Evolutionary conservation across 2,797 vertebrate species (phyloP), one percentile per base, ranked within the genome.

Genomic region (Oryzias sinensis): DNA sequence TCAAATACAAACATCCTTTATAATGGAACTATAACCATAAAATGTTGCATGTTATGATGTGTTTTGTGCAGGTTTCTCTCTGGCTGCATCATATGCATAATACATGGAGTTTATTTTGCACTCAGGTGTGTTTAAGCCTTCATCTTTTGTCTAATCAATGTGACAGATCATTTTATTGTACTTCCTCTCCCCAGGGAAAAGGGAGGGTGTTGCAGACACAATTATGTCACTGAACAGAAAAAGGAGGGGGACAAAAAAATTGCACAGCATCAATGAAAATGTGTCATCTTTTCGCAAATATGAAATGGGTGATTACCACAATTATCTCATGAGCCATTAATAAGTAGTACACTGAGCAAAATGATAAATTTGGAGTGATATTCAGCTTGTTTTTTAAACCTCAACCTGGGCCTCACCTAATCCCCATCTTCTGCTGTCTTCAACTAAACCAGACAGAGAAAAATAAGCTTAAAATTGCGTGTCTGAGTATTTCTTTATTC

Each of bases 351-450:
- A 77, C 46, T 62, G 29, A 59, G 51, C 51, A 53, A 62, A 53
- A 72, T 66, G 65, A 82, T 73, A 50, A 72, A 81, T 59, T 68
- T 18, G 58, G 75, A 75, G 5, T 44, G 50, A 77, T 51, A 61
- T 70, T 77, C 64, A 82, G 74, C 53, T 73, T 69, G 65, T 79
- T 79, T 57, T 61, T 43, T 50, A 50, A 74, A 63, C 24, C 52
- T 53, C 50, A 70, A 65, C 62, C 42, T 77, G 50, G 55, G 68
- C 40, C 65, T 77, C 48, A 43, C 60, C 42, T 69, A 57, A 1
- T 7, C 56, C 50, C 90, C 84, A 61, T 90, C 89, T 20, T 89
- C 85, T 42, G 89, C 81, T 49, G 71, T 81, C 72, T 84, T 77
- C 50, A 83, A 87, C 74, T 89, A 78, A 52, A 86, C 79, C 87